Evolutionary conservation across 2,797 vertebrate genomes (phyloP), one percentile per base, ranked within the genome.

Genomic region (Ispidina lecontei): DNA sequence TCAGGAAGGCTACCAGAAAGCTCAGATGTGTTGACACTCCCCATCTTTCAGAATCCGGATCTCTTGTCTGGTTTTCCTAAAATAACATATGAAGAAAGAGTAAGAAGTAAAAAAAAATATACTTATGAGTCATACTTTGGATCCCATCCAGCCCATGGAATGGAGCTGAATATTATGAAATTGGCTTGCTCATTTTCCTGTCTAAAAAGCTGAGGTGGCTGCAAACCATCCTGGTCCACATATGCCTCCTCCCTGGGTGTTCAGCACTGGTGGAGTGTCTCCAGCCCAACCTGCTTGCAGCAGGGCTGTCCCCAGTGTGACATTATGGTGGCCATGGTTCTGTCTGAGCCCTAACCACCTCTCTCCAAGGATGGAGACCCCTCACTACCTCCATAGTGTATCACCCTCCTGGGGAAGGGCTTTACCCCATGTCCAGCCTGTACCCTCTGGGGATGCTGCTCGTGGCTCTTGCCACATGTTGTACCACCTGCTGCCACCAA

Each of bases 61-160:
- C 35, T 97, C 96, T 83, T 93, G 59, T 87, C 83, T 97, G 60
- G 95, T 97, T 95, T 93, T 91, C 76, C 97, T 97, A 81, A 82
- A 93, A 85, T 76, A 82, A 94, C 4, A 59, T 2, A 69, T 41
- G 84, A 70, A 86, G 69, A 73, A 77, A 91, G 26, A 81, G 68
- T 73, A 51, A 84, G 68, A 79, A 12, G 33, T 52, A 1, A 35
- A 46, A 76, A 84, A 83, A 74, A 13, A 9, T 14, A 25, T 6
- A 71, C 13, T 13, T 29, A 10, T 4, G 1, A 25, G 5, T 77
- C 52, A 78, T 25, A 29, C 10, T 52, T 76, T 31, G 65, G 43
- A n/a, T 78, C 23, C 37, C 4, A 4, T 77, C 39, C 80, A 77
- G 52, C 54, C 28, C 12, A 4, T 5, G 47, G 18, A 77, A 73